A percentile compares a stretch with the other conserved stretches of the same genome.
Conservation (phyloP, 2,113 vertebrate genomes). For the Limanda limanda region DNA sequence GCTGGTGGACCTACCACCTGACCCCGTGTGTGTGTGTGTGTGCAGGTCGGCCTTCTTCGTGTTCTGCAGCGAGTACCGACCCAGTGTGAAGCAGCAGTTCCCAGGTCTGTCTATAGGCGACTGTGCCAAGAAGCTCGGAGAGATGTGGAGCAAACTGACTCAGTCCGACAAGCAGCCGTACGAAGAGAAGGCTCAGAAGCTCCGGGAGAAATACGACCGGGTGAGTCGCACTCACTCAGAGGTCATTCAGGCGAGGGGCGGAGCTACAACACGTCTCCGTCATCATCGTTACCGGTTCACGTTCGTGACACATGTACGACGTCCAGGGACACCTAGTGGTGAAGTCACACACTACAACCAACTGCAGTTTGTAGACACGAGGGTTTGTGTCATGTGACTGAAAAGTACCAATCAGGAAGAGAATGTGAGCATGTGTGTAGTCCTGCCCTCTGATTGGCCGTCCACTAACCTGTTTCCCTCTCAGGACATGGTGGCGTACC, state of each 20-base stretch:
- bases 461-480: background rate
- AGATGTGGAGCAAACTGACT: constrained; percentile 77
- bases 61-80: constrained; percentile 78
- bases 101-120: constrained; percentile 77
- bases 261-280: too few species aligned
- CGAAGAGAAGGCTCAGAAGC: constrained; percentile 79
- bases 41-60: constrained; percentile 78
- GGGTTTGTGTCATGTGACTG: too few species aligned
- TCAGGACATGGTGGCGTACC: constrained; percentile 80
- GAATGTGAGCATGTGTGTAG: too few species aligned
- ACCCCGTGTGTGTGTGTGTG: background rate
- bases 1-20: too few species aligned
- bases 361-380: too few species aligned
- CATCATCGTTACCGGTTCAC: too few species aligned
- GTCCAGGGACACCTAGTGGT: too few species aligned
- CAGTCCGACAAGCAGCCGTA: constrained; percentile 76
- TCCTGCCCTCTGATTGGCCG: background rate
- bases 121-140: constrained; percentile 76
- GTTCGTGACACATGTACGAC: too few species aligned
- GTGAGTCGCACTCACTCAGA: constrained; percentile 31
- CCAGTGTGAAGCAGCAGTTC: constrained; percentile 78
- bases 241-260: too few species aligned
- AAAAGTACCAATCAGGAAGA: too few species aligned
- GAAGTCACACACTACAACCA: too few species aligned
- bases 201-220: constrained; percentile 78